These are phyloP conservation scores for Tauraco hartlaubi DNA, from an alignment of 2,797 vertebrate species.

Conservation along the genomic window DNA sequence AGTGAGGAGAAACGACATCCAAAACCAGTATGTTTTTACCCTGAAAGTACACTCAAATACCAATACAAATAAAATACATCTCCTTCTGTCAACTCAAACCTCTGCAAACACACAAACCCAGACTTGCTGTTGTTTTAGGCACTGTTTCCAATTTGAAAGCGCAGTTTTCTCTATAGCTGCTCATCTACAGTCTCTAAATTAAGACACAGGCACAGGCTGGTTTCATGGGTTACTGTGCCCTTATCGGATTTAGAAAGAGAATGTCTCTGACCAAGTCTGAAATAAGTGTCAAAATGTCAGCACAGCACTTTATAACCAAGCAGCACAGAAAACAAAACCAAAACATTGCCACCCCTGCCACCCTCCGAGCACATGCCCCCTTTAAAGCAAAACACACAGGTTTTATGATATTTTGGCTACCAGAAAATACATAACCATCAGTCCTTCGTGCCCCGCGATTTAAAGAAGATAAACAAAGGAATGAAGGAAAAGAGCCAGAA, in stretches of 20 bases:
- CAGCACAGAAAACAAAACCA: background rate
- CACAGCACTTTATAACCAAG: background rate
- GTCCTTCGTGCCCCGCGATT: background rate
- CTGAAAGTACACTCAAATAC: background rate
- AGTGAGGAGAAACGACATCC: background rate
- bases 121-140: background rate
- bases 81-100: background rate
- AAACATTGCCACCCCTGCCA: background rate
- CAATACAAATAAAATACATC: background rate
- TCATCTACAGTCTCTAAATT: background rate
- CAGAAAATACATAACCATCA: background rate
- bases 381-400: background rate
- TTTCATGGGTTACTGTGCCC: background rate
- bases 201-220: background rate
- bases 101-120: background rate
- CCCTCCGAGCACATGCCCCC: background rate
- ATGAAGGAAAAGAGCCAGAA: background rate
- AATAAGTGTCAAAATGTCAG: background rate
- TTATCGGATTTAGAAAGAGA: background rate
- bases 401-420: background rate
- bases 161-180: background rate
- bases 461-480: background rate
- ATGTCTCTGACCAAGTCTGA: background rate
- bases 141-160: background rate
- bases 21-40: background rate